phyloP scores from a whole-genome alignment of 92 coral and sea anemone genomes.

The Epizoanthus scotinus region DNA sequence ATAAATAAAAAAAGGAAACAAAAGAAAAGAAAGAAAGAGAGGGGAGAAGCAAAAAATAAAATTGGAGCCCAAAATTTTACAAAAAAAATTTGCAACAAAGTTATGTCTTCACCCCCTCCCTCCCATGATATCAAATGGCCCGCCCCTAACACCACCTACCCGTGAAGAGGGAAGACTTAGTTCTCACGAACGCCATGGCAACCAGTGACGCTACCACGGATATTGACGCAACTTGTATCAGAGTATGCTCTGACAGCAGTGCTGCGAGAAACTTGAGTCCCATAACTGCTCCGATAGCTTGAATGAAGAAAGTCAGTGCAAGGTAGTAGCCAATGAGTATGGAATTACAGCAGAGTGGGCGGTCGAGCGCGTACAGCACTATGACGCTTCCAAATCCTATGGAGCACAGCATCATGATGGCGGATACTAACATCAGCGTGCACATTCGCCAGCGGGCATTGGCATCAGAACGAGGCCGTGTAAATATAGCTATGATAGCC shows the following conservation, averaged over 20 bases:
- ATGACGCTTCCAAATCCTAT: constrained; percentile 96
- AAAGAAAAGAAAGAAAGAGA: too few species aligned
- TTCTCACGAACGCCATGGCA: constrained; percentile 84
- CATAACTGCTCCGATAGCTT: constrained; percentile 90
- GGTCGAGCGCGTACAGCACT: constrained; percentile 90
- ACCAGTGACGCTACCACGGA: constrained; percentile 79
- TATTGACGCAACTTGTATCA: constrained; percentile 79
- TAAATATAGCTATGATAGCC: constrained; percentile 71
- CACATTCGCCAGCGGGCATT: constrained; percentile 75
- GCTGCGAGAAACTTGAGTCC: constrained; percentile 82
- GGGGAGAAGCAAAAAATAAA: too few species aligned
- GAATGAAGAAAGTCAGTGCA: constrained; percentile 88
- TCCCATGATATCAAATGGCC: too few species aligned
- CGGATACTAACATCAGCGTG: constrained; percentile 78
- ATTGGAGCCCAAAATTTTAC: too few species aligned
- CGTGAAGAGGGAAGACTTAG: constrained; percentile 63
- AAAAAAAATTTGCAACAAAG: too few species aligned
- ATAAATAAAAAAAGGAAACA: too few species aligned
- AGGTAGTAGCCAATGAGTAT: constrained; percentile 91
- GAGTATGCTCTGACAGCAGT: constrained; percentile 69
- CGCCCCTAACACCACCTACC: too few species aligned
- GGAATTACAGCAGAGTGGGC: constrained; percentile 92
- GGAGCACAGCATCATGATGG: constrained; percentile 91
- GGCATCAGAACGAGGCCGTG: constrained; percentile 70
- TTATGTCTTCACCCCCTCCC: too few species aligned